Evolutionary conservation across 1,140 invertebrate species (phyloP).

Genomic region (Drosophila watanabei): DNA sequence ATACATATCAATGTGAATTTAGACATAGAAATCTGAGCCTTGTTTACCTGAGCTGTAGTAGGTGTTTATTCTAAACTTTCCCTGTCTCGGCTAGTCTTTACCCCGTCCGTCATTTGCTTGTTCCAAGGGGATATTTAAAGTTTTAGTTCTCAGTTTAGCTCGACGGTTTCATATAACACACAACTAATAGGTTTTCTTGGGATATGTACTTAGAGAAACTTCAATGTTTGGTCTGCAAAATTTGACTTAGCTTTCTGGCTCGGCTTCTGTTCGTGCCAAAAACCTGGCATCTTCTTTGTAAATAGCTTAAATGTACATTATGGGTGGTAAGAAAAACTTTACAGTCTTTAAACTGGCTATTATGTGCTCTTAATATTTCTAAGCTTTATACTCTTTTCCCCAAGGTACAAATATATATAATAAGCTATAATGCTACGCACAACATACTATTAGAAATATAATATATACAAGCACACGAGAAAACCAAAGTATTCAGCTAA

Average conservation of each 20-base stretch:
- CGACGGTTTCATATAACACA: slow-evolving; percentile 63
- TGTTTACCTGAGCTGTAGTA: slow-evolving; percentile 47
- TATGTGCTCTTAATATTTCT: not conserved
- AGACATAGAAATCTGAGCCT: slow-evolving; percentile 20
- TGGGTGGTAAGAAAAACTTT: slow-evolving; percentile 35
- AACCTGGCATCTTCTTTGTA: slow-evolving; percentile 23
- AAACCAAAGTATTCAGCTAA: not conserved
- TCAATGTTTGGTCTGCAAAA: slow-evolving; percentile 39
- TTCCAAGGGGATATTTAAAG: slow-evolving; percentile 56
- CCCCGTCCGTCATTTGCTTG: slow-evolving; percentile 29
- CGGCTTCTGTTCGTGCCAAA: slow-evolving; percentile 1
- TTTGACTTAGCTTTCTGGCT: slow-evolving; percentile 35
- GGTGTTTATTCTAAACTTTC: slow-evolving; percentile 76
- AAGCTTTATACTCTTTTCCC: too few relatives aligned
- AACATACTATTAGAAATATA: not conserved
- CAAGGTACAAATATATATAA: too few relatives aligned
- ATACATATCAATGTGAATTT: not conserved
- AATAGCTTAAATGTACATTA: slow-evolving; percentile 47
- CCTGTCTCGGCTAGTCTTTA: slow-evolving; percentile 19
- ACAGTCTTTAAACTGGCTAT: slow-evolving; percentile 3
- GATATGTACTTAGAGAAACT: slow-evolving; percentile 55
- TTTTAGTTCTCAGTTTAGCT: slow-evolving; percentile 49
- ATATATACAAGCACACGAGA: not conserved
- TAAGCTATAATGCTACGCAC: too few relatives aligned
- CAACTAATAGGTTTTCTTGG: slow-evolving; percentile 80